phyloP scores from a whole-genome alignment of 1,140 invertebrate species.

The Tigriopus japonicus region DNA sequence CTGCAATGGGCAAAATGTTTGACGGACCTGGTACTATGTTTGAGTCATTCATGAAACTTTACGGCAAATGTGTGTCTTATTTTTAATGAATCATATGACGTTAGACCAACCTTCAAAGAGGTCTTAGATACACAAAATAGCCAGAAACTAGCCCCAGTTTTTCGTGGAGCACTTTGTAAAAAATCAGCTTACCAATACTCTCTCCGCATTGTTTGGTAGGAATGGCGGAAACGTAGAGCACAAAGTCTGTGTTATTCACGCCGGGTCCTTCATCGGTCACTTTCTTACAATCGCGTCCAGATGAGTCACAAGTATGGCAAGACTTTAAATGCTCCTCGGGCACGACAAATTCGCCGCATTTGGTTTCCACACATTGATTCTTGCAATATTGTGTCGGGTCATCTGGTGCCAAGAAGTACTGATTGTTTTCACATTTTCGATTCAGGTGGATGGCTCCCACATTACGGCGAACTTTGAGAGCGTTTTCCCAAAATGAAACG shows the following conservation, averaged over 20 bases:
- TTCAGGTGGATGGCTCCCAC: constrained; percentile 62
- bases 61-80: too few species aligned
- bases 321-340: constrained; percentile 64
- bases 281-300: constrained; percentile 48
- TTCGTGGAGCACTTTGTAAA: too few species aligned
- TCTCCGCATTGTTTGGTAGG: constrained; percentile 74
- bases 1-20: too few species aligned
- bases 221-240: constrained; percentile 88
- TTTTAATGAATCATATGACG: too few species aligned
- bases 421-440: constrained; percentile 21
- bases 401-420: constrained; percentile 21
- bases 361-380: constrained; percentile 60
- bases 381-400: constrained; percentile 64
- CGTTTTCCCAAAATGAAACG: constrained; percentile 76
- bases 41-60: too few species aligned
- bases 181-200: constrained; percentile 25
- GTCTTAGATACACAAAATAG: too few species aligned
- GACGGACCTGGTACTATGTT: too few species aligned
- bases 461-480: constrained; percentile 65
- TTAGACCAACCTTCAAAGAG: too few species aligned
- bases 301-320: constrained; percentile 61
- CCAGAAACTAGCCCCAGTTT: too few species aligned
- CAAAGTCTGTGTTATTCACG: constrained; percentile 73
- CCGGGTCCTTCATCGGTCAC: constrained; percentile 36
- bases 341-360: constrained; percentile 82